A percentile compares a stretch with the other conserved stretches of the same genome.
These are phyloP conservation scores for Tinea pellionella DNA, from an alignment of 2,888 invertebrate species.

Conservation along the genomic window DNA sequence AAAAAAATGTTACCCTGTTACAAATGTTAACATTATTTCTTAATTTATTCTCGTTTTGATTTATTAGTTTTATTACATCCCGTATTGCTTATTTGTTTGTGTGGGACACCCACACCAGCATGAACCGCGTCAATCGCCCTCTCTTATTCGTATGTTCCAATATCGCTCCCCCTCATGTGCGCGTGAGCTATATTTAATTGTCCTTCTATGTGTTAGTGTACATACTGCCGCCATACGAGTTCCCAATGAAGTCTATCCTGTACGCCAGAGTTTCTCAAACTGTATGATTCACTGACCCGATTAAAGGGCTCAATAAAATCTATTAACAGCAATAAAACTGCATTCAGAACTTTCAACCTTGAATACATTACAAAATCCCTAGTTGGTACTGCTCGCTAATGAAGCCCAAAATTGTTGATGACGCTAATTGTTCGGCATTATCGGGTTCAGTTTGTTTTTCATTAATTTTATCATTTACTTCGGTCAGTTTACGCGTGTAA, in stretches of 20 bases:
- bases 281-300: slow-evolving; percentile 18
- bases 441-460: not conserved
- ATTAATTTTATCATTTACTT: not conserved
- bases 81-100: not conserved
- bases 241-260: slow-evolving; percentile 61
- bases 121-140: not conserved
- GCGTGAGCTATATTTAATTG: slow-evolving; percentile 61
- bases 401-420: slow-evolving; percentile 22
- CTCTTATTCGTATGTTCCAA: slow-evolving; percentile 13
- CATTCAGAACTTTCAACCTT: slow-evolving; percentile 24
- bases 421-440: slow-evolving; percentile 10
- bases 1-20: too few relatives aligned
- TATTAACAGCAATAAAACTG: slow-evolving; percentile 6
- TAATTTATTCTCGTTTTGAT: not conserved
- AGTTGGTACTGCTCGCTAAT: slow-evolving; percentile 28
- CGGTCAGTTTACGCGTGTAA: not conserved
- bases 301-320: not conserved
- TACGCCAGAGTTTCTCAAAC: slow-evolving; percentile 46
- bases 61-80: not conserved
- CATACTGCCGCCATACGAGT: slow-evolving; percentile 58
- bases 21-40: too few relatives aligned
- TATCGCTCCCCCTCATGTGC: slow-evolving; percentile 42
- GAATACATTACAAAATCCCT: slow-evolving; percentile 26
- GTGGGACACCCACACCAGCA: not conserved
- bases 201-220: slow-evolving; percentile 45